These are phyloP conservation scores for Cataglyphis hispanica DNA, from an alignment of 1,140 invertebrate genomes.

Conservation along the genomic window DNA sequence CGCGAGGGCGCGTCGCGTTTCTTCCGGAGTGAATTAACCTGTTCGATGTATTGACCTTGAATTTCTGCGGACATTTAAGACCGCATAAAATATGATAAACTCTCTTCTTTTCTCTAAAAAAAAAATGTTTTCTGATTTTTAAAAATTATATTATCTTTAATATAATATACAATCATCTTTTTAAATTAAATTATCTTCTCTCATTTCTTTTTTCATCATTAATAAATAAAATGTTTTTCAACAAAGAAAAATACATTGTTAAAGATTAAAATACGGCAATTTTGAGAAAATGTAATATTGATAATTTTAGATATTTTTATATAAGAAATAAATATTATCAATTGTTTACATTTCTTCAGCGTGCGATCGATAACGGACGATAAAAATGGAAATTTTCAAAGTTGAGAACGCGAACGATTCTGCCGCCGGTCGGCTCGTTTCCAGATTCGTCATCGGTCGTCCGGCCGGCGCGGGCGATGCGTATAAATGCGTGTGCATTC, in stretches of 20 bases:
- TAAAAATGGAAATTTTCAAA: slow-evolving; percentile 63
- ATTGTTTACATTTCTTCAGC: neutral
- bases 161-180: too few species aligned
- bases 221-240: neutral
- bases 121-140: neutral
- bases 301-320: neutral
- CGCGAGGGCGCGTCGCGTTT: slow-evolving; percentile 23
- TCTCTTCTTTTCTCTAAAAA: too few species aligned
- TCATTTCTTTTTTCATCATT: neutral
- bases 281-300: neutral
- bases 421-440: slow-evolving; percentile 63
- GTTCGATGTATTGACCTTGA: slow-evolving; percentile 37
- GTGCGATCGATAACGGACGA: slow-evolving; percentile 6
- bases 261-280: neutral
- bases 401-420: slow-evolving; percentile 32
- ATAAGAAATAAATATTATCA: neutral
- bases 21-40: neutral
- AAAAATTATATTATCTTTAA: neutral
- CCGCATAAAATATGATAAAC: neutral
- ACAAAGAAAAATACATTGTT: neutral
- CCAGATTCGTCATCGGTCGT: slow-evolving; percentile 65
- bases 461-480: slow-evolving; percentile 49
- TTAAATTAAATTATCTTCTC: neutral
- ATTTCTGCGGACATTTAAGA: neutral
- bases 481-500: slow-evolving; percentile 50